These are phyloP conservation scores for Orientallactaga sibirica DNA, from an alignment of 2,797 vertebrate genomes.

Conservation along the genomic window DNA sequence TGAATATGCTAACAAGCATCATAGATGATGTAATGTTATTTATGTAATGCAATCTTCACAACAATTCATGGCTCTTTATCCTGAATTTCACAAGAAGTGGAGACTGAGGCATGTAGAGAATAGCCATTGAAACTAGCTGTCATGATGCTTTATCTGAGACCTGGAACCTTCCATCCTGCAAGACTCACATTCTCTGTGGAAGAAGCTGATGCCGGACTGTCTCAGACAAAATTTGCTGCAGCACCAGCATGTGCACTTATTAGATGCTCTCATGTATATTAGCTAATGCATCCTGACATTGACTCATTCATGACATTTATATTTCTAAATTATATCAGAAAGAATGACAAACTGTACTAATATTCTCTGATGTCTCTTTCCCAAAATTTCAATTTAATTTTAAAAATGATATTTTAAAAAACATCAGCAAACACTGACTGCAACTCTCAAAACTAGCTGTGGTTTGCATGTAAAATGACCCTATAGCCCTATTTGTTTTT, in stretches of 20 bases:
- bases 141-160: not conserved
- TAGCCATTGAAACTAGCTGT: not conserved
- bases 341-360: not conserved
- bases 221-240: not conserved
- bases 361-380: no score
- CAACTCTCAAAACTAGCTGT: no score
- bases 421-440: no score
- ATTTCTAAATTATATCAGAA: conserved; percentile 30
- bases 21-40: not conserved
- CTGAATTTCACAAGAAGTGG: not conserved
- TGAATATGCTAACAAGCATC: not conserved
- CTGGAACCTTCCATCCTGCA: not conserved
- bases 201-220: not conserved
- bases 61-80: not conserved
- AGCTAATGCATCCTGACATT: not conserved
- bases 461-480: no score
- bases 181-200: not conserved
- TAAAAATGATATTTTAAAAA: no score
- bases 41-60: not conserved
- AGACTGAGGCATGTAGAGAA: not conserved
- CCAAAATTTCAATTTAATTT: no score
- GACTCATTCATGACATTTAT: not conserved
- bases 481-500: no score
- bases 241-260: not conserved
- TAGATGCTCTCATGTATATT: not conserved